phyloP scores from a whole-genome alignment of 2,797 vertebrate genomes.

The Chloroceryle amazona region DNA sequence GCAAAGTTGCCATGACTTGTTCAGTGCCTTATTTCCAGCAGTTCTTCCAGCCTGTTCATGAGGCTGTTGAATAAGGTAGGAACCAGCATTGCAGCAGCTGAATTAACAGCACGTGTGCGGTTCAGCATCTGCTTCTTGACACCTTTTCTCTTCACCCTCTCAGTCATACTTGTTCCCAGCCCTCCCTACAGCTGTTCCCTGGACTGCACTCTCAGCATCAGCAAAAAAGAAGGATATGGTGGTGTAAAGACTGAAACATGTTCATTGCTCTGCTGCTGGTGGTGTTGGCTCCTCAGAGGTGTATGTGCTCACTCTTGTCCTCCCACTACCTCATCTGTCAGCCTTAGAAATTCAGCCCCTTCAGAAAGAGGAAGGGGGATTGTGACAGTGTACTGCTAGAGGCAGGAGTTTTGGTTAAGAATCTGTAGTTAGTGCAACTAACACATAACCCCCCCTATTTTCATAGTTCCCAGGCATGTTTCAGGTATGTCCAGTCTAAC shows the following conservation, averaged over 20 bases:
- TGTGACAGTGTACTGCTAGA: background rate
- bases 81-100: background rate
- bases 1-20: background rate
- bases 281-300: background rate
- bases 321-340: background rate
- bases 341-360: background rate
- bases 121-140: background rate
- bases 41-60: background rate
- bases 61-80: background rate
- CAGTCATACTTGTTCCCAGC: background rate
- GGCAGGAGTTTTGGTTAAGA: background rate
- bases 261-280: background rate
- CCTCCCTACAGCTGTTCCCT: background rate
- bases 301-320: background rate
- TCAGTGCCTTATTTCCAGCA: background rate
- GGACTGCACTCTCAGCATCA: background rate
- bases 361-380: conserved; percentile 22
- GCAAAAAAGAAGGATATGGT: background rate
- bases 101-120: background rate
- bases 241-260: background rate
- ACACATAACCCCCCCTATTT: background rate
- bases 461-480: background rate
- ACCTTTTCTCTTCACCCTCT: background rate
- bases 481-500: background rate
- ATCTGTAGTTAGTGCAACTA: background rate